Evolutionary conservation across 2,888 invertebrate species (phyloP).

Genomic region (Flexamia atlantica): DNA sequence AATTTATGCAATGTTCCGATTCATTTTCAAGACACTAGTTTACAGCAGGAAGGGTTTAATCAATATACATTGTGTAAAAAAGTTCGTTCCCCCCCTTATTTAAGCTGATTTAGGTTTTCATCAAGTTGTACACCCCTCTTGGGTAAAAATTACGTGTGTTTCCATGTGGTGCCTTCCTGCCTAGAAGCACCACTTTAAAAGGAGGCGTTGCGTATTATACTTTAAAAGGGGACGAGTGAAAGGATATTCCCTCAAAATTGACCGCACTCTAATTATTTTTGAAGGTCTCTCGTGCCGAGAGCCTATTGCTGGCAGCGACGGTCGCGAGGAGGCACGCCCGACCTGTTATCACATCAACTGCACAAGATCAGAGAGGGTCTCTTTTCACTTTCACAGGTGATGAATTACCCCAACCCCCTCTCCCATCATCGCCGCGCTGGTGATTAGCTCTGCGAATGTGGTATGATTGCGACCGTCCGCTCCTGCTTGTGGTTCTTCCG

Average conservation of each 20-base stretch:
- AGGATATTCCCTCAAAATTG: background rate
- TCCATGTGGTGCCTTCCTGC: background rate
- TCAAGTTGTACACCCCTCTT: too few relatives aligned
- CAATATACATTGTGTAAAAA: too few relatives aligned
- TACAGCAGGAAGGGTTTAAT: too few relatives aligned
- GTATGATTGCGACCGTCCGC: constrained; percentile 17
- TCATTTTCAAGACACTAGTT: too few relatives aligned
- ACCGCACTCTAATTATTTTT: constrained; percentile 13
- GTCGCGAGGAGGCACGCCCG: background rate
- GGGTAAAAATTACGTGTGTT: too few relatives aligned
- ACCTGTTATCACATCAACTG: background rate
- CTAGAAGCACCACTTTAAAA: background rate
- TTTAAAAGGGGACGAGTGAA: constrained; percentile 12
- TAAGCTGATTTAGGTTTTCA: too few relatives aligned
- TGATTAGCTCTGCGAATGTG: background rate
- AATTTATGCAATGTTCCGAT: too few relatives aligned
- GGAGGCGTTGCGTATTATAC: too few relatives aligned
- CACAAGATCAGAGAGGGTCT: background rate
- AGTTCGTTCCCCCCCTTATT: background rate
- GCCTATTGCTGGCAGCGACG: background rate
- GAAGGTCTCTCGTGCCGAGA: background rate
- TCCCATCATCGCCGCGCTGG: background rate
- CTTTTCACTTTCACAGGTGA: constrained; percentile 41
- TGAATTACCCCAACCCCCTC: background rate
- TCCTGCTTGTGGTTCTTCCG: constrained; percentile 3